These are phyloP conservation scores for Altica lythri DNA, from an alignment of 2,888 invertebrate species.

Conservation along the genomic window DNA sequence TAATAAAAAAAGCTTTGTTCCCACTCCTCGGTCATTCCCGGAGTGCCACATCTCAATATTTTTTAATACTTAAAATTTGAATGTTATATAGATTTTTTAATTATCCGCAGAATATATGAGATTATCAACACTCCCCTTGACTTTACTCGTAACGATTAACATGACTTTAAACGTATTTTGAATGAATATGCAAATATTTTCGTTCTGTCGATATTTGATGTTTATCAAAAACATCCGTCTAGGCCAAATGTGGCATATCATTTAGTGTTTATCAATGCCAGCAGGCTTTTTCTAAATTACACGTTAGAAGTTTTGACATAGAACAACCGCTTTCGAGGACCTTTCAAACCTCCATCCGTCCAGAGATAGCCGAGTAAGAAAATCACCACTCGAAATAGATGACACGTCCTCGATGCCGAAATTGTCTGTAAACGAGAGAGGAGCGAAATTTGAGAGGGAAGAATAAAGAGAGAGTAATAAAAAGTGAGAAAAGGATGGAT, in stretches of 20 bases:
- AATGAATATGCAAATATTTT: no score
- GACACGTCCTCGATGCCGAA: constrained; percentile 19
- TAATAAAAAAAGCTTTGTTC: no score
- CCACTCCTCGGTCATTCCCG: no score
- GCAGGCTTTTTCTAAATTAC: background rate
- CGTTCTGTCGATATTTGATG: no score
- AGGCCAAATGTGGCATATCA: background rate
- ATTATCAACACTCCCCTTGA: no score
- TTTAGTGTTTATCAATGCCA: background rate
- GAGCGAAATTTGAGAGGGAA: constrained; percentile 8
- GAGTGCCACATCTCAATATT: no score
- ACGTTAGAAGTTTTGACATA: background rate
- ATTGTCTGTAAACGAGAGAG: constrained; percentile 17
- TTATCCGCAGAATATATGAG: no score
- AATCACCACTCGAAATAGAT: constrained; percentile 23
- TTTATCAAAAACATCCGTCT: no score
- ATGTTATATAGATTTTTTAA: no score
- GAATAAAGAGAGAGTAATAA: constrained; percentile 20
- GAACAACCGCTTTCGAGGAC: background rate
- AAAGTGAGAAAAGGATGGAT: constrained; percentile 19
- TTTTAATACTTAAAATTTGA: no score
- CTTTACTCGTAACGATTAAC: no score
- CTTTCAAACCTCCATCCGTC: background rate
- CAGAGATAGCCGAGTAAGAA: constrained; percentile 8
- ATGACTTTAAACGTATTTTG: no score